phyloP scores from a whole-genome alignment of 2,797 vertebrate genomes.

The Enteromius argenteus region DNA sequence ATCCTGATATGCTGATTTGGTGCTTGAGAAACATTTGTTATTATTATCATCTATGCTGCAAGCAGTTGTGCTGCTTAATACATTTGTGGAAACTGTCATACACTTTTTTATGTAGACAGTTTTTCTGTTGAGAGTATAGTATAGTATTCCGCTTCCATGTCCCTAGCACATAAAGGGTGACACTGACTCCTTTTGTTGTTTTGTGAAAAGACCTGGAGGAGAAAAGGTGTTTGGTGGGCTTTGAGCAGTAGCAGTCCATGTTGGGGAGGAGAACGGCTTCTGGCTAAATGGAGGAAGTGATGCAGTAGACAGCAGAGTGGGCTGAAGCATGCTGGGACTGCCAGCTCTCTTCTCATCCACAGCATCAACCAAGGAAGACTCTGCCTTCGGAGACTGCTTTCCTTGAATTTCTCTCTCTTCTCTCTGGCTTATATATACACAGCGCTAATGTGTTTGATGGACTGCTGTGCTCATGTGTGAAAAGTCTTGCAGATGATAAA shows the following conservation, averaged over 20 bases:
- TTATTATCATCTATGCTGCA: not conserved
- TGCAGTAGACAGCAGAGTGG: slow-evolving; percentile 46
- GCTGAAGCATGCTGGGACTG: slow-evolving; percentile 57
- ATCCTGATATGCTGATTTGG: not conserved
- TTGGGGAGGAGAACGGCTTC: slow-evolving; percentile 46
- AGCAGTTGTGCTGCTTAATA: not conserved
- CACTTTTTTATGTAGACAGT: not conserved
- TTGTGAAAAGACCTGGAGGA: slow-evolving; percentile 47
- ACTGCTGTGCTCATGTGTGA: slow-evolving; percentile 27
- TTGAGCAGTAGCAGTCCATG: slow-evolving; percentile 42
- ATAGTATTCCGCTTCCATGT: slow-evolving; percentile 13
- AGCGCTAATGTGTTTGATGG: slow-evolving; percentile 8
- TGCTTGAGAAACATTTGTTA: not conserved
- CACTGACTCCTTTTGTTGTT: slow-evolving; percentile 52
- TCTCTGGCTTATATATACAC: not conserved
- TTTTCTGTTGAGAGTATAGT: not conserved
- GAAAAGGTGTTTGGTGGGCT: slow-evolving; percentile 41
- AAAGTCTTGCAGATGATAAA: slow-evolving; percentile 23
- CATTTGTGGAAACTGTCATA: not conserved
- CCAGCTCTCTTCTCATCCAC: slow-evolving; percentile 49
- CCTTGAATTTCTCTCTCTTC: not conserved
- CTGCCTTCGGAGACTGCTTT: slow-evolving; percentile 4
- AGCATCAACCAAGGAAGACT: not conserved
- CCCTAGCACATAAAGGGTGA: slow-evolving; percentile 44
- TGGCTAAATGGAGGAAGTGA: slow-evolving; percentile 57